Percentiles rank a stretch among this genome's conserved stretches.
Evolutionary conservation across 2,888 invertebrate genomes (phyloP).

Genomic region (Pseudolycoriella hygida): DNA sequence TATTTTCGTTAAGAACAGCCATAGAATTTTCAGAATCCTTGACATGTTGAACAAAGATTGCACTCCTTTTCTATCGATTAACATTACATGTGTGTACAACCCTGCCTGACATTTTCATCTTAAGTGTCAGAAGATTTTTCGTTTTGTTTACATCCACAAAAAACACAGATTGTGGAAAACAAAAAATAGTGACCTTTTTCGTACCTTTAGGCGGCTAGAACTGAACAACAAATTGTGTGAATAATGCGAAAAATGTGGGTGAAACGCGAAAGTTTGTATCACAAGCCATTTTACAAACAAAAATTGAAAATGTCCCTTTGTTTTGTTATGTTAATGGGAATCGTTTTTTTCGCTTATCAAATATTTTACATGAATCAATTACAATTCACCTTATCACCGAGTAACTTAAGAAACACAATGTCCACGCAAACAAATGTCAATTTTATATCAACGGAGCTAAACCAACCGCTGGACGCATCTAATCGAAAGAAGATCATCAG

Average conservation of each 20-base stretch:
- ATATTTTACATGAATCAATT: slow-evolving; percentile 29
- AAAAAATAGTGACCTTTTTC: no score
- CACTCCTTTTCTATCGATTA: no score
- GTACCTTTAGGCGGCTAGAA: no score
- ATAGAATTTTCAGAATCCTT: no score
- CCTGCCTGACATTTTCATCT: no score
- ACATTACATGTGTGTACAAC: no score
- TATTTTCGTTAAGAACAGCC: no score
- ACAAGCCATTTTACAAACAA: slow-evolving; percentile 28
- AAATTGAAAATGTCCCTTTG: slow-evolving; percentile 28
- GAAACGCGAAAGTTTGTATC: slow-evolving; percentile 27
- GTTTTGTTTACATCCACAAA: no score
- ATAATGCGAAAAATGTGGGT: slow-evolving; percentile 27
- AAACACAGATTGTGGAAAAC: no score
- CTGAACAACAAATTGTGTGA: no score
- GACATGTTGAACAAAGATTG: no score
- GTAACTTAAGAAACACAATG: neutral
- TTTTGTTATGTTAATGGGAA: slow-evolving; percentile 24
- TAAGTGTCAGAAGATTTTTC: no score
- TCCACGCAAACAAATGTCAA: slow-evolving; percentile 2
- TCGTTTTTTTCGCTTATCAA: slow-evolving; percentile 26
- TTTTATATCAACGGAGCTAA: neutral
- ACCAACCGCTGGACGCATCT: neutral
- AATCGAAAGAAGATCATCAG: neutral
- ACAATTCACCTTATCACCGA: slow-evolving; percentile 18